Evolutionary conservation across 2,888 invertebrate species (phyloP), one percentile per base, ranked within the genome.

Genomic region (Piscicola geometra): DNA sequence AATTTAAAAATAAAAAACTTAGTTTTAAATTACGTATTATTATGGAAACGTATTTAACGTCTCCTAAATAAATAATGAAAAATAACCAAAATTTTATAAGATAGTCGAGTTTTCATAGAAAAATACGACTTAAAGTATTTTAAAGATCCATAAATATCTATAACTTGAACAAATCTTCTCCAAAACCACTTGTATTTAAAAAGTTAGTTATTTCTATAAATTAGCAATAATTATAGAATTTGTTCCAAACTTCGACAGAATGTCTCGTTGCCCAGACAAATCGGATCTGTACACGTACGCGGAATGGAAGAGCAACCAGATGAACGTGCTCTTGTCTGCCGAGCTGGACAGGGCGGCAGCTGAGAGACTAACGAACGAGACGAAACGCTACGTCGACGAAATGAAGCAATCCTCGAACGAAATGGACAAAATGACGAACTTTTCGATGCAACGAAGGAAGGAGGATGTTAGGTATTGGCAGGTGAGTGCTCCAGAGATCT

Each of bases 231-330:
- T 21, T 9, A 47, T 47, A 15, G 21, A 47, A 47, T 47, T 21
- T 15, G 50, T 47, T 47, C 50, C 9, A 47, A 47, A 15, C 15
- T 41, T 41, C 64, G 9, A 5, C 21, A 71, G 52, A 25, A 71
- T 71, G 71, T 71, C 71, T 50, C 28, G 50, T 56, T 60, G 73
- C 30, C 21, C 32, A 33, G 56, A 60, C n/a, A 5, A n/a, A 30
- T 32, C 64, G n/a, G 73, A 73, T n/a, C 41, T 56, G 3, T 64
- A 35, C 52, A 73, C 60, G 32, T 73, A 73, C 28, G 73, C 73
- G 21, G 73, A 73, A 73, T 73, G 73, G 73, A 73, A 73, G 35
- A 28, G 52, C 1, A 73, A 73, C 35, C 73, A 60, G 56, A 73
- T 73, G 73, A 73, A 73, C 30, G 73, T 73, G 28, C 28, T 73